Base-by-base conservation (phyloP, 2,113 vertebrate species). In the Clarias gariepinus region DNA sequence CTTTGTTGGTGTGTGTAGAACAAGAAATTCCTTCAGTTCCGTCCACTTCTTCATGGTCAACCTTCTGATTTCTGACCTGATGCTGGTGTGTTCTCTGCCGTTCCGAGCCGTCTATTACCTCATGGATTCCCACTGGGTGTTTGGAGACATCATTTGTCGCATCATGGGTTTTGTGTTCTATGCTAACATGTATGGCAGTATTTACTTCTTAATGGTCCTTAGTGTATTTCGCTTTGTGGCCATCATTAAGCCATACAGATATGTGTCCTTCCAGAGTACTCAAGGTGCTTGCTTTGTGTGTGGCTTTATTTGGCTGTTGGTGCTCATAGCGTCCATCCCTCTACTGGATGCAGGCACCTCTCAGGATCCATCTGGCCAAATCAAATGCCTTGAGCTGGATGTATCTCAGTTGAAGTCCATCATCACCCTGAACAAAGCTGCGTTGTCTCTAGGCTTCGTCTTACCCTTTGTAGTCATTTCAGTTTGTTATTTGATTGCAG, bases 161-260 rank as follows among this genome's bases (percentile, higher is more conserved):
- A 87, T 96, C 77, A 90, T 95, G 89, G 94, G 94, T 36, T 97
- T 94, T 15, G 85, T 89, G 18, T 87, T 96, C 33, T 96, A 96
- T 0, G 87, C 94, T 83, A 96, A 96, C 84, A 96, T 96, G 95
- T 96, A 96, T 55, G 92, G 94, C 88, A 96, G 95, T 91, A 94
- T 96, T 86, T 97, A 95, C 76, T 96, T 96, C 84, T 91, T 96
- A 66, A 92, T 92, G 0, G 68, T 93, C 33, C 89, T 96, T 83
- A 96, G 95, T 0, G 9, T 96, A 12, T 88, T 96, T 88, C 94
- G 93, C 63, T 96, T 94, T 21, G 3, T 92, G 61, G 96, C 95
- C 68, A 92, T 96, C 0, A 91, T 91, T 64, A 91, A 92, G 76
- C 96, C 95, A 0, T 94, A 95, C 85, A 91, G 83, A 53, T 87